Evolutionary conservation across 2,797 vertebrate species (phyloP).

Genomic region (Syngnathus rostellatus): DNA sequence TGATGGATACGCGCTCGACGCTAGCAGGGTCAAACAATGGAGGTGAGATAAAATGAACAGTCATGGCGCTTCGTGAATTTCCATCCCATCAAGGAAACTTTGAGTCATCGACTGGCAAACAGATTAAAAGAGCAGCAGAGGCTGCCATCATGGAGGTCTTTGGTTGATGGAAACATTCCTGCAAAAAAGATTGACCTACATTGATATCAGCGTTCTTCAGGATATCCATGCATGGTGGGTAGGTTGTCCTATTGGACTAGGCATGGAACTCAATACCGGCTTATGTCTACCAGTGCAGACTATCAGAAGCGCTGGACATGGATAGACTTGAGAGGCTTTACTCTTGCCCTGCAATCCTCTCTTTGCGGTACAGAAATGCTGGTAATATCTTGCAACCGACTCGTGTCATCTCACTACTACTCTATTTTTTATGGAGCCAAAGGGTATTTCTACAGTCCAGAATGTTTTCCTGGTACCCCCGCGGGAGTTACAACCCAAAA

Average conservation of each 20-base stretch:
- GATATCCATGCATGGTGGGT: not conserved
- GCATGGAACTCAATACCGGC: not conserved
- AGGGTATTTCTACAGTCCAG: not conserved
- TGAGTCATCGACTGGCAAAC: not conserved
- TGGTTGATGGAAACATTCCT: not conserved
- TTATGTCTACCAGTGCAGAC: not conserved
- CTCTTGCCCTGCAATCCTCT: not conserved
- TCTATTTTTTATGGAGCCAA: not conserved
- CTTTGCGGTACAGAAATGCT: not conserved
- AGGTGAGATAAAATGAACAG: not conserved
- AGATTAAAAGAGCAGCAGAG: not conserved
- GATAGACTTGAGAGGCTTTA: not conserved
- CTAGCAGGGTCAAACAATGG: not conserved
- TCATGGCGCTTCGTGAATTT: not conserved
- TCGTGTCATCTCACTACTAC: not conserved
- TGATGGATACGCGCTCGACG: constrained; percentile 22
- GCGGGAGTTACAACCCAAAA: not conserved
- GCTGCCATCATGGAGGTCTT: not conserved
- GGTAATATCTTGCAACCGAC: not conserved
- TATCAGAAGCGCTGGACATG: not conserved
- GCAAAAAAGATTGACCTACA: not conserved
- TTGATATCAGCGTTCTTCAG: not conserved
- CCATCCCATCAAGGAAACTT: not conserved
- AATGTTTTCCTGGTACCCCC: not conserved
- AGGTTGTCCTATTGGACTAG: not conserved